phyloP scores from a whole-genome alignment of 2,113 vertebrate genomes.

The Cyprinus carpio region DNA sequence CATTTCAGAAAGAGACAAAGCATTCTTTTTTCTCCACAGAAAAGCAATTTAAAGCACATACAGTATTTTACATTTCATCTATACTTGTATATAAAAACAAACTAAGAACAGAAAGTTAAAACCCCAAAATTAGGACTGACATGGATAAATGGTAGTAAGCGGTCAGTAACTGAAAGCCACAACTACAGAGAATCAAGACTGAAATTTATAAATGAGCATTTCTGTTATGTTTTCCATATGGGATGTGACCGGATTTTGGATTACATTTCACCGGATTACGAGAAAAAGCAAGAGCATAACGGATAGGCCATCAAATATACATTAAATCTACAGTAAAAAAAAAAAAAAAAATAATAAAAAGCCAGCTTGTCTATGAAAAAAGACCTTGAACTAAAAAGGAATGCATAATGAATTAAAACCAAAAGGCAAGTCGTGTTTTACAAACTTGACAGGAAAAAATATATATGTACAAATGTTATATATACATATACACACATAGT shows the following conservation, averaged over 20 bases:
- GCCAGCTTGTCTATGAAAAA: conserved; percentile 60
- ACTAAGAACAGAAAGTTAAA: conserved; percentile 53
- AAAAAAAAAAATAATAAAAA: conserved; percentile 48
- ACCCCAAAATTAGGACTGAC: conserved; percentile 33
- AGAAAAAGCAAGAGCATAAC: conserved; percentile 56
- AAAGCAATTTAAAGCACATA: conserved; percentile 57
- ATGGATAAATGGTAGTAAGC: conserved; percentile 35
- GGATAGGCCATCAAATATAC: conserved; percentile 53
- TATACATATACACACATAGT: conserved; percentile 59
- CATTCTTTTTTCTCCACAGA: conserved; percentile 48
- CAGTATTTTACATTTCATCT: conserved; percentile 57
- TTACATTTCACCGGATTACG: conserved; percentile 74
- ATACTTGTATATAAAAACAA: conserved; percentile 57
- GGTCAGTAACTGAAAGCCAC: conserved; percentile 46
- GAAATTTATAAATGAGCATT: conserved; percentile 43
- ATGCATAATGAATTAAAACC: conserved; percentile 87
- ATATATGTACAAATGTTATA: conserved; percentile 70
- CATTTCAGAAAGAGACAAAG: conserved; percentile 58
- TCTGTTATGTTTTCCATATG: conserved; percentile 25
- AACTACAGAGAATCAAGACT: conserved; percentile 14
- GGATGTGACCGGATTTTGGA: conserved; percentile 46
- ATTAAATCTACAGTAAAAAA: conserved; percentile 57
- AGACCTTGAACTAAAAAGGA: conserved; percentile 85
- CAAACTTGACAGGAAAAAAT: conserved; percentile 84
- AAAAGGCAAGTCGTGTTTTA: conserved; percentile 84